A percentile compares a stretch with the other conserved stretches of the same genome.
Conservation (phyloP, 2,113 vertebrate genomes). For the Pangasianodon hypophthalmus region DNA sequence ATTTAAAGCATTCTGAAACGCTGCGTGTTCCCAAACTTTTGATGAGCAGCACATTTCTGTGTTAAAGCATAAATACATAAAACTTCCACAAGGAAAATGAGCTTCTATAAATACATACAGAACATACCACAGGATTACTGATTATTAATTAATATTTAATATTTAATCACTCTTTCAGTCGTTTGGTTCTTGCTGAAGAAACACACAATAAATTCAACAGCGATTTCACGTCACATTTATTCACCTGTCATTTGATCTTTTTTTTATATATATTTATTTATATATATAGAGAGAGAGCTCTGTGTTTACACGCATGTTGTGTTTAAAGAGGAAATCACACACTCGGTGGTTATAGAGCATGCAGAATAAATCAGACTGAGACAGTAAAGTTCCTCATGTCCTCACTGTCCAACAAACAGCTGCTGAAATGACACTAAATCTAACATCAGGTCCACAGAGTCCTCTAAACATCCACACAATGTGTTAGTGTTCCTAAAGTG, state of each 20-base stretch:
- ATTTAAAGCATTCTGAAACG: too few species aligned
- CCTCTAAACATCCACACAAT: neutral
- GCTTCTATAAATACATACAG: neutral
- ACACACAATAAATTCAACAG: neutral
- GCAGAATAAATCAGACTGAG: constrained; percentile 65
- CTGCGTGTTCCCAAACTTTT: neutral
- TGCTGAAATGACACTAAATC: too few species aligned
- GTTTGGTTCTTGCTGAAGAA: neutral
- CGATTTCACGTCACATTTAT: constrained; percentile 69
- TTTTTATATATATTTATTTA: neutral
- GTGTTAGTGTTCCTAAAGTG: constrained; percentile 31
- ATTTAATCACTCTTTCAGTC: neutral
- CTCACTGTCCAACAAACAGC: constrained; percentile 54
- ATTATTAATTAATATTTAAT: neutral
- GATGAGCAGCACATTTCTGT: neutral
- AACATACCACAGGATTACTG: neutral
- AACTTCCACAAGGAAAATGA: neutral
- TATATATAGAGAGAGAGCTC: constrained; percentile 58
- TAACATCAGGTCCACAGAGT: constrained; percentile 9
- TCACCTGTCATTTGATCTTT: constrained; percentile 54
- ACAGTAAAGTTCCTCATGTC: constrained; percentile 44
- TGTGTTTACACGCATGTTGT: constrained; percentile 54
- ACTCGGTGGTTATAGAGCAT: constrained; percentile 71
- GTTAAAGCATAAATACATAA: neutral
- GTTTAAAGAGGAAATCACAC: constrained; percentile 58